Percentiles rank a stretch among this genome's conserved stretches.
Conservation (phyloP, 2,113 vertebrate genomes). For the Pterophyllum scalare region DNA sequence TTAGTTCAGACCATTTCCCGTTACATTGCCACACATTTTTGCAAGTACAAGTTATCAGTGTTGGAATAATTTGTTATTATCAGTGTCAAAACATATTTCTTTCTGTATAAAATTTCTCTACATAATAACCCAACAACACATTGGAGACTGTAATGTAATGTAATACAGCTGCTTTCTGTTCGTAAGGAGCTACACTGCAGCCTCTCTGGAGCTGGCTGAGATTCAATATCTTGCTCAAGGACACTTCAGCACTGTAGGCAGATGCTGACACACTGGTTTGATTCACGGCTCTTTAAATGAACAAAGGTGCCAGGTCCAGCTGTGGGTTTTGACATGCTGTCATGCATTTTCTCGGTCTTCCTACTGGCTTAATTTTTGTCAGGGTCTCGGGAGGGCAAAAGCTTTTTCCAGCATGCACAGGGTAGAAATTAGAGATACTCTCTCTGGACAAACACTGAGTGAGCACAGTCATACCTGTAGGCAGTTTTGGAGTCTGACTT, state of each 20-base stretch:
- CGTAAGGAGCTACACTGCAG: background rate
- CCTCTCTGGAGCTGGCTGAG: slow-evolving; percentile 6
- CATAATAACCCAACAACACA: background rate
- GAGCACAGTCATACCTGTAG: slow-evolving; percentile 39
- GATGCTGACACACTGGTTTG: slow-evolving; percentile 35
- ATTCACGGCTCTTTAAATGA: slow-evolving; percentile 15
- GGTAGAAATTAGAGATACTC: background rate
- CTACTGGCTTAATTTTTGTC: slow-evolving; percentile 20
- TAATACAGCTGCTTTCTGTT: background rate
- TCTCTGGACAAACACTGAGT: slow-evolving; percentile 25
- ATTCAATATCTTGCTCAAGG: slow-evolving; percentile 27
- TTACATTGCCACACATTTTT: slow-evolving; percentile 3
- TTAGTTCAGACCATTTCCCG: background rate
- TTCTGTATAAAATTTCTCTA: slow-evolving; percentile 17
- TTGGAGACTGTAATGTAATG: slow-evolving; percentile 3
- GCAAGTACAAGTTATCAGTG: slow-evolving; percentile 1
- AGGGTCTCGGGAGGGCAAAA: slow-evolving; percentile 23
- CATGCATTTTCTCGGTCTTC: slow-evolving; percentile 19
- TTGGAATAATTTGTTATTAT: slow-evolving; percentile 26
- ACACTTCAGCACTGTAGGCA: slow-evolving; percentile 31
- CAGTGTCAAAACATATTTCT: slow-evolving; percentile 6
- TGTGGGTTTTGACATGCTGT: slow-evolving; percentile 25
- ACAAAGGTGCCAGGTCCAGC: background rate
- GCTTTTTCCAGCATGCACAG: slow-evolving; percentile 14
- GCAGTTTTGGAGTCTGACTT: slow-evolving; percentile 48